Evolutionary conservation across 2,888 invertebrate species (phyloP).

Genomic region (Megastigmus dorsalis): DNA sequence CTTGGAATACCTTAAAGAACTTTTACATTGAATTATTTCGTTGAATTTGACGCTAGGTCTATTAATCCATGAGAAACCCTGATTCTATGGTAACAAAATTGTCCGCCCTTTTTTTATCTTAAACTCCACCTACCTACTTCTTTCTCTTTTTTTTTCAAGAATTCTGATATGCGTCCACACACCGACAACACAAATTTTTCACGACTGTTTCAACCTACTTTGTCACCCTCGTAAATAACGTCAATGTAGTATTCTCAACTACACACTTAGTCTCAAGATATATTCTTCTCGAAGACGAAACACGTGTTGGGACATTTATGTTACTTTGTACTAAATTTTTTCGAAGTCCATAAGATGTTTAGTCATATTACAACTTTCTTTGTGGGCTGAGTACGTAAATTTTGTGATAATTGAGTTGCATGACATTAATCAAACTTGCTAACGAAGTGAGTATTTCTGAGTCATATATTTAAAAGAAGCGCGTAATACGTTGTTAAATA

Average conservation of each 20-base stretch:
- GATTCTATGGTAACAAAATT: conserved; percentile 10
- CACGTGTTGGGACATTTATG: conserved; percentile 22
- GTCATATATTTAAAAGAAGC: not conserved
- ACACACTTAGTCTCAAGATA: not conserved
- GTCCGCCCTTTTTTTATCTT: conserved; percentile 50
- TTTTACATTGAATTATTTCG: too few relatives aligned
- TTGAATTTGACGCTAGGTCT: too few relatives aligned
- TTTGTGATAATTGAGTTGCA: conserved; percentile 4
- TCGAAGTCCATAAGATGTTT: not conserved
- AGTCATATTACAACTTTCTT: conserved; percentile 23
- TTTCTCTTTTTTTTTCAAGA: conserved; percentile 42
- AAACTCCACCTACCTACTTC: conserved; percentile 38
- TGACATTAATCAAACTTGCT: not conserved
- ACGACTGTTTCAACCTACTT: conserved; percentile 29
- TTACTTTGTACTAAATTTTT: conserved; percentile 37
- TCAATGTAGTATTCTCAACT: conserved; percentile 14
- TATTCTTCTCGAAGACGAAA: conserved; percentile 27
- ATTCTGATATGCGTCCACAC: not conserved
- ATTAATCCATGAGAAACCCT: too few relatives aligned
- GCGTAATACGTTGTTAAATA: too few relatives aligned
- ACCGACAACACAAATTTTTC: conserved; percentile 19
- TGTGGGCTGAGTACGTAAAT: conserved; percentile 30
- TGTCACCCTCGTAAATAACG: conserved; percentile 44
- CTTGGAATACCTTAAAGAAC: too few relatives aligned
- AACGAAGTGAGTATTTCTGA: not conserved